Percentiles rank a stretch among this genome's conserved stretches.
Evolutionary conservation across 2,888 invertebrate species (phyloP).

Genomic region (Aspidiotus rigidus): DNA sequence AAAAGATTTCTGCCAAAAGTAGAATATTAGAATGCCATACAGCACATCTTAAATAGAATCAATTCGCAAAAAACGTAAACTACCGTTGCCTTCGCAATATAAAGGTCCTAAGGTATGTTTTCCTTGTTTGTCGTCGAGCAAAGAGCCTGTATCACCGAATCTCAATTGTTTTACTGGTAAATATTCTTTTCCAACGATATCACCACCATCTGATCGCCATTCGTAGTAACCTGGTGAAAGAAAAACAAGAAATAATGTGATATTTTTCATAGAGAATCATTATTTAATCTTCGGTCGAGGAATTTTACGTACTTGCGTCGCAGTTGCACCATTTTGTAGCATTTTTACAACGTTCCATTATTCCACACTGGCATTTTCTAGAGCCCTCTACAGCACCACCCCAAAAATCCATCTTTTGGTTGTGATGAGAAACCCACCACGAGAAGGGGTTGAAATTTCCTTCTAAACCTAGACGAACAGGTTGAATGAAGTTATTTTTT

Average conservation of each 20-base stretch:
- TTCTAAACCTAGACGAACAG: slow-evolving; percentile 18
- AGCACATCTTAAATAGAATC: no score
- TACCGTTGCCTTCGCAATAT: slow-evolving; percentile 83
- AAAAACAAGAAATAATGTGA: neutral
- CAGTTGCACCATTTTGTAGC: slow-evolving; percentile 92
- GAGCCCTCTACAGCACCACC: slow-evolving; percentile 77
- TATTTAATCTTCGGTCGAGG: no score
- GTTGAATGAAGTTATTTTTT: slow-evolving; percentile 8
- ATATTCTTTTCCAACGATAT: slow-evolving; percentile 77
- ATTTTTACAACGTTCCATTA: slow-evolving; percentile 72
- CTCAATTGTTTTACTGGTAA: slow-evolving; percentile 84
- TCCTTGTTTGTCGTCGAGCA: slow-evolving; percentile 81
- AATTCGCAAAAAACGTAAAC: slow-evolving; percentile 36
- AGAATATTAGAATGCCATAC: no score
- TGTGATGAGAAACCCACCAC: slow-evolving; percentile 92
- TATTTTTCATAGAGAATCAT: no score
- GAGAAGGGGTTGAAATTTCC: slow-evolving; percentile 69
- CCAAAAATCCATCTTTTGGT: slow-evolving; percentile 96
- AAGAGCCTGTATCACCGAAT: slow-evolving; percentile 89
- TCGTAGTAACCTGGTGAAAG: slow-evolving; percentile 40
- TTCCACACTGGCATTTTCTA: slow-evolving; percentile 81
- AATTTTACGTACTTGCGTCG: slow-evolving; percentile 54
- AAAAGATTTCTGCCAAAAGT: slow-evolving; percentile 59
- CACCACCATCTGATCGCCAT: slow-evolving; percentile 76
- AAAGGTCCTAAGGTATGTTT: slow-evolving; percentile 79